Base-by-base conservation (phyloP, 92 coral and sea anemone genomes). In the Phenganax subtilis region DNA sequence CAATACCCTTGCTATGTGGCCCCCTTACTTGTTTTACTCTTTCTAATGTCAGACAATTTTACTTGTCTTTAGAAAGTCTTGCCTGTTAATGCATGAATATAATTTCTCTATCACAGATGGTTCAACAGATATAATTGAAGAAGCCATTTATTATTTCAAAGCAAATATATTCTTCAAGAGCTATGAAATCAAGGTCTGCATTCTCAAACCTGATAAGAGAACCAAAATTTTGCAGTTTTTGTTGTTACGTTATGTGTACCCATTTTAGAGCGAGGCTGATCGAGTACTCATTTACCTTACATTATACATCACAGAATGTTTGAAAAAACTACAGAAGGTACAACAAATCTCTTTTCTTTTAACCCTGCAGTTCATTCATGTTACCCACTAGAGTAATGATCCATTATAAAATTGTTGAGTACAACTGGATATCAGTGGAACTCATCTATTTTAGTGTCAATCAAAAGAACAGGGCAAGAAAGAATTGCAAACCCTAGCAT, bases 131-230 rank as follows among this genome's bases (percentile, higher is more conserved):
- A 89, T 96, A 28, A 82, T 96, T 68, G 96, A 92, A 56, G 99
- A 96, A 57, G 86, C 97, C 0, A 68, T 96, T 66, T 93, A 92
- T 84, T 96, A 72, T 77, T 96, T 96, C 85, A 96, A 96, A 84
- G 99, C 99, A n/a, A 96, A 96, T 87, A 97, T 96, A 17, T 96
- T 96, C 76, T 96, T 96, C 86, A 96, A 96, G 80, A 96, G 89
- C 71, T 96, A 90, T 87, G 99, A 96, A 88, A 96, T 96, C 66
- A 96, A 92, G 96, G 99, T 96, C 70, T 29, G 68, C 20, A 12
- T 17, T 57, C 31, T 58, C 51, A 15, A 31, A 31, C 51, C 12
- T 17, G 12, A 0, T 29, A 9, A 10, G 9, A 1, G 25, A 15
- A 44, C 47, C 72, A 28, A 63, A 31, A 79, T 66, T 3, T 55